Base-by-base conservation (phyloP, 30 jellyfish, hydroid and myxozoan genomes). In the Cassiopea andromeda region DNA sequence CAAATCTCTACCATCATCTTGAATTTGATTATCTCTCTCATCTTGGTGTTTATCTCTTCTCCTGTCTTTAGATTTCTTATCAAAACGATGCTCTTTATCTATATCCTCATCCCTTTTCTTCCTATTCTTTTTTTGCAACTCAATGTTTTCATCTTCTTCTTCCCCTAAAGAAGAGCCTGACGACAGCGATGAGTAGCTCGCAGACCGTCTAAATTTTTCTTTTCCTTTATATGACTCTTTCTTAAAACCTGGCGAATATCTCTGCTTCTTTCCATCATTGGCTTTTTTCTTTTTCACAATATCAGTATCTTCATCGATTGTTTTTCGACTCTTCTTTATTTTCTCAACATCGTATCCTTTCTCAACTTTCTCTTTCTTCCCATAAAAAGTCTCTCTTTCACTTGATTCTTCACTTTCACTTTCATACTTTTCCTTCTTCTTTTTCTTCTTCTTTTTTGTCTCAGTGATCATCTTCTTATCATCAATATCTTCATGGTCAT, bases 1-100 rank as follows among this genome's bases (percentile, higher is more conserved):
- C n/a, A 50, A 10, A 1, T 77, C 91, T 69, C 89, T 91, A 1
- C 47, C 44, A n/a, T 85, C 97, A 44, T 77, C 93, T 73, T 84
- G 77, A 18, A 47, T 44, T 49, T 85, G 93, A 27, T 60, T 4
- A 18, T 50, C 72, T 69, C 92, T 69, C 9, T 59, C 67, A 1
- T 91, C 97, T 2, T 76, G 92, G 69, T 77, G 75, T 45, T 71
- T 85, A 43, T 80, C 97, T 44, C 73, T 85, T 44, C 81, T 47
- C 27, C 80, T 85, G 1, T 68, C 94, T 46, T 69, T 71, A 18
- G 64, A 80, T 49, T 69, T 78, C 77, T 81, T 81, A 50, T 75
- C 92, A 0, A 85, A 92, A 7, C 78, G 83, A 38, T 85, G 69
- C 57, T 84, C 94, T 50, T 54, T 72, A 50, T 50, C 70, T 75